Evolutionary conservation across 1,140 invertebrate genomes (phyloP).

Genomic region (Drosophila sulfurigaster): DNA sequence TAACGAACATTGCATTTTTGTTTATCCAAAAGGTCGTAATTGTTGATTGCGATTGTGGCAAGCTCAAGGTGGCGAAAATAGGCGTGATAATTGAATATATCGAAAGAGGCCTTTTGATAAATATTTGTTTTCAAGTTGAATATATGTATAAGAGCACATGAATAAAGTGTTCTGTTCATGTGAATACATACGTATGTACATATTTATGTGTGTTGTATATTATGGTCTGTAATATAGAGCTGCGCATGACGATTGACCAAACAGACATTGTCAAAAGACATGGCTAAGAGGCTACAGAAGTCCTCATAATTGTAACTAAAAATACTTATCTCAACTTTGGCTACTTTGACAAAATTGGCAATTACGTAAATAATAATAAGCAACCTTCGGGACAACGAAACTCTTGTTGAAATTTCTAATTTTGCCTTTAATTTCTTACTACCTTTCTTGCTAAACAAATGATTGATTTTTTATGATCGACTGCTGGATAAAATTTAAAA

Average conservation of each 20-base stretch:
- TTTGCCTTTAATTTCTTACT: neutral
- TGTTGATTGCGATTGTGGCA: neutral
- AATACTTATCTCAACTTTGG: constrained; percentile 7
- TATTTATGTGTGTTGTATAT: neutral
- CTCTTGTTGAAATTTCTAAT: neutral
- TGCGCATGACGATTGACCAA: neutral
- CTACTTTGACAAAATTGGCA: neutral
- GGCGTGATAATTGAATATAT: neutral
- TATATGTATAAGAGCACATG: neutral
- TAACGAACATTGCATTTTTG: neutral
- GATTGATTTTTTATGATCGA: too few species aligned
- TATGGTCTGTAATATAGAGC: neutral
- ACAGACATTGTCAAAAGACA: constrained; percentile 1
- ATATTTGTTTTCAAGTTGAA: neutral
- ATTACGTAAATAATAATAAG: constrained; percentile 12
- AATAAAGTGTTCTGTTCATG: neutral
- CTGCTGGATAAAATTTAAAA: too few species aligned
- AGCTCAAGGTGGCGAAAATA: neutral
- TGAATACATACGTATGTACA: neutral
- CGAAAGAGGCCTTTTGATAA: neutral
- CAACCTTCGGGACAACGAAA: neutral
- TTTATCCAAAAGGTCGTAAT: neutral
- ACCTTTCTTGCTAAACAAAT: too few species aligned
- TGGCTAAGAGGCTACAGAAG: neutral
- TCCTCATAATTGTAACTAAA: constrained; percentile 11